Conservation (phyloP, 2,113 vertebrate genomes). For the Chloroceryle aenea region DNA sequence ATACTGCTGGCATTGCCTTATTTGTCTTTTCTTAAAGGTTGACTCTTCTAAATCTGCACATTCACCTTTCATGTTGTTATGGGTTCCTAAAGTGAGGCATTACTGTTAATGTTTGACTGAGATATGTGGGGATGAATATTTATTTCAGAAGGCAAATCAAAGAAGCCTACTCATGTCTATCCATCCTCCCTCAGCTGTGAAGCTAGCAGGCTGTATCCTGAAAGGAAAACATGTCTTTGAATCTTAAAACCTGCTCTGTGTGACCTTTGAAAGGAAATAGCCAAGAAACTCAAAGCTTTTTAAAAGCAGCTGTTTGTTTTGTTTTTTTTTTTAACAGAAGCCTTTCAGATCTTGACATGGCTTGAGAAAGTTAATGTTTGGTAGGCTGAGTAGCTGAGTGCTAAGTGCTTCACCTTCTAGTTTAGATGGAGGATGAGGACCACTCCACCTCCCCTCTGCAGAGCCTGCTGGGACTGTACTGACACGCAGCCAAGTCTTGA, state of each 20-base stretch:
- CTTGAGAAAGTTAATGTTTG: conserved; percentile 1
- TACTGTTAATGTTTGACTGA: conserved; percentile 56
- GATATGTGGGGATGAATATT: conserved; percentile 36
- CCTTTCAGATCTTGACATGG: not conserved
- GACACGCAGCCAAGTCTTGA: not conserved
- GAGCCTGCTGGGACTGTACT: not conserved
- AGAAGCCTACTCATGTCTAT: conserved; percentile 25
- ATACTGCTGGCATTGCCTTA: not conserved
- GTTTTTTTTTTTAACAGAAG: not conserved
- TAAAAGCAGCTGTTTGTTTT: not conserved
- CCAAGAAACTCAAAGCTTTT: not conserved
- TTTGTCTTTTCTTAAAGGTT: not conserved
- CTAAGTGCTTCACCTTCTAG: not conserved
- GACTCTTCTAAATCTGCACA: not conserved
- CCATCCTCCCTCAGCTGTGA: conserved; percentile 27
- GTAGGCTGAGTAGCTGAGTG: not conserved
- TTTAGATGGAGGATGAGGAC: not conserved
- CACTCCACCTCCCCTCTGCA: not conserved
- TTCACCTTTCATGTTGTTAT: not conserved
- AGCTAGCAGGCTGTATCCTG: not conserved
- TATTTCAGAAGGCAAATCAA: conserved; percentile 30
- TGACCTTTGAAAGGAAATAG: conserved; percentile 12
- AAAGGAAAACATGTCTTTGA: not conserved
- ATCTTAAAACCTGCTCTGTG: not conserved
- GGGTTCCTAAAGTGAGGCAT: not conserved